Percentiles rank a stretch among this genome's conserved stretches.
These are phyloP conservation scores for Caenorhabditis plicata DNA, from an alignment of 2,888 invertebrate genomes.

Conservation along the genomic window DNA sequence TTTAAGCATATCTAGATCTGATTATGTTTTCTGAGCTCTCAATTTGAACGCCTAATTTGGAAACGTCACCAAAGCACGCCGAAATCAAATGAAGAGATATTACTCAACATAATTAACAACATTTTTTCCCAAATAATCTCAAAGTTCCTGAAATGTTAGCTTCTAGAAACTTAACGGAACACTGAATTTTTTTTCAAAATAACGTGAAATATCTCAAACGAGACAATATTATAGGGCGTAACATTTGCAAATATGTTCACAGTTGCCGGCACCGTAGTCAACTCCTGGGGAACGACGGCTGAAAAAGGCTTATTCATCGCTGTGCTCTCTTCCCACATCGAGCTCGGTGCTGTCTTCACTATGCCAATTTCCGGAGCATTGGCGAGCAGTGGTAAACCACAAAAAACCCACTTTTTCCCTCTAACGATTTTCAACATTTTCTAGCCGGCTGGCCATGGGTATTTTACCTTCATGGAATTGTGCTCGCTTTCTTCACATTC, in stretches of 20 bases:
- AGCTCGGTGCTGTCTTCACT: conserved; percentile 49
- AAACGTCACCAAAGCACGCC: too few relatives aligned
- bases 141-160: too few relatives aligned
- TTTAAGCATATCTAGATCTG: too few relatives aligned
- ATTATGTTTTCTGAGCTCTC: too few relatives aligned
- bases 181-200: too few relatives aligned
- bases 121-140: too few relatives aligned
- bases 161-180: too few relatives aligned
- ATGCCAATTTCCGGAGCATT: conserved; percentile 52
- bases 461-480: conserved; percentile 46
- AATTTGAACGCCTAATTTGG: too few relatives aligned
- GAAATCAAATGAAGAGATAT: too few relatives aligned
- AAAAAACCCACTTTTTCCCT: neutral
- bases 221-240: too few relatives aligned
- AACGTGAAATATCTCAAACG: too few relatives aligned
- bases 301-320: conserved; percentile 53
- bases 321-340: conserved; percentile 47
- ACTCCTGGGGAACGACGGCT: conserved; percentile 42
- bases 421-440: neutral
- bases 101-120: too few relatives aligned
- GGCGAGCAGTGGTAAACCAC: conserved; percentile 20
- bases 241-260: conserved; percentile 52
- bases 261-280: conserved; percentile 46
- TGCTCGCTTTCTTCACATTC: conserved; percentile 33
- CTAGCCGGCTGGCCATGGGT: conserved; percentile 53